Conservation (phyloP, 2,888 invertebrate genomes). For the Apodemia zela region DNA sequence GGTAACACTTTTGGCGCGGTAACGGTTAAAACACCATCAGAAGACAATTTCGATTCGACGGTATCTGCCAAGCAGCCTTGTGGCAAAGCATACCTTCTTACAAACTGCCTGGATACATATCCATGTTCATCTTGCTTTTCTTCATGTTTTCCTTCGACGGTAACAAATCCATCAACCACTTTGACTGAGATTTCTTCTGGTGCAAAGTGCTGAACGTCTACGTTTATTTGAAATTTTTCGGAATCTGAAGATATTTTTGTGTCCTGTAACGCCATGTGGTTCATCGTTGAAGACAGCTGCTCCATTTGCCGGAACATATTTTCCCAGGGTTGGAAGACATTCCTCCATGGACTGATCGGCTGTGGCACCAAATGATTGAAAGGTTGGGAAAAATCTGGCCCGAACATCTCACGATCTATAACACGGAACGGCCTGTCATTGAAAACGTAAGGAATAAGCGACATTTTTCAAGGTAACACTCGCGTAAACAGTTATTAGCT, state of each 20-base stretch:
- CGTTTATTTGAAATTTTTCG: conserved; percentile 83
- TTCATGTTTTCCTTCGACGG: conserved; percentile 89
- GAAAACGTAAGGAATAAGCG: conserved; percentile 51
- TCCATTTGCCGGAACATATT: conserved; percentile 51
- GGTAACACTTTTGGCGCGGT: conserved; percentile 82
- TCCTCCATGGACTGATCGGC: conserved; percentile 43
- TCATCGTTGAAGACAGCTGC: conserved; percentile 50
- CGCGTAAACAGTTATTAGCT: conserved; percentile 16
- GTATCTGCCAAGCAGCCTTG: conserved; percentile 85
- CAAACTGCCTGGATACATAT: conserved; percentile 85
- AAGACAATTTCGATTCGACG: conserved; percentile 86
- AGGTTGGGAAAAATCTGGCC: conserved; percentile 40
- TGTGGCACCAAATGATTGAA: conserved; percentile 38
- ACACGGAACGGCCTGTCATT: conserved; percentile 56
- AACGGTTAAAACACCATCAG: conserved; percentile 87
- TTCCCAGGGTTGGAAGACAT: conserved; percentile 40
- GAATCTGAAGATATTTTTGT: conserved; percentile 69
- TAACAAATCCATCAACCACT: conserved; percentile 83
- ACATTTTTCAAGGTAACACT: conserved; percentile 44
- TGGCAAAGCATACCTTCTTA: conserved; percentile 86
- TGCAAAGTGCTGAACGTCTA: conserved; percentile 88
- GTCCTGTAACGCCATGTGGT: conserved; percentile 61
- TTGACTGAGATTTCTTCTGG: conserved; percentile 89
- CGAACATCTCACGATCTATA: conserved; percentile 58
- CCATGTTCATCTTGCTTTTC: conserved; percentile 88